Evolutionary conservation across 2,888 invertebrate species (phyloP).

Genomic region (Muschampia plurimacula): DNA sequence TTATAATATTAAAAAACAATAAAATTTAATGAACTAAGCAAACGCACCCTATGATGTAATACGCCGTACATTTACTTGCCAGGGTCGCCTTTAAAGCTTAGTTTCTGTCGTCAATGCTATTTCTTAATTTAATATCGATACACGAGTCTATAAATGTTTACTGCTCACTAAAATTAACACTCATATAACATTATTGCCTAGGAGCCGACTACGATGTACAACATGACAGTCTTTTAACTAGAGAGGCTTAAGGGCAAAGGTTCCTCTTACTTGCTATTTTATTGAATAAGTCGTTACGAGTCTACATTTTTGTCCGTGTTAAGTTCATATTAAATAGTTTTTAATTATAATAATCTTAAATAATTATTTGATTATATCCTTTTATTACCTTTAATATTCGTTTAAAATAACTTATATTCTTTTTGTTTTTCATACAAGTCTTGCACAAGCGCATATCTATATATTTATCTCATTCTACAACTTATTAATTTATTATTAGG

Average conservation of each 20-base stretch:
- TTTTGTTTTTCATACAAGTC: too few species aligned
- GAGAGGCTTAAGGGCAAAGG: not conserved
- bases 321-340: not conserved
- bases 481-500: too few species aligned
- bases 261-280: not conserved
- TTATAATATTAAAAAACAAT: not conserved
- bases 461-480: too few species aligned
- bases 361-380: too few species aligned
- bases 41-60: constrained; percentile 43
- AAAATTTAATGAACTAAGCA: not conserved
- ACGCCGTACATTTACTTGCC: constrained; percentile 48
- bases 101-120: constrained; percentile 53
- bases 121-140: constrained; percentile 56
- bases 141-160: constrained; percentile 60
- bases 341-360: too few species aligned
- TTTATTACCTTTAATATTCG: too few species aligned
- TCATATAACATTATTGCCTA: constrained; percentile 53
- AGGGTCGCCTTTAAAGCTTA: constrained; percentile 50
- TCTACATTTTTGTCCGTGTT: not conserved
- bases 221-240: not conserved
- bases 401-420: too few species aligned
- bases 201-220: not conserved
- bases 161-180: constrained; percentile 63
- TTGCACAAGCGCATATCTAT: too few species aligned
- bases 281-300: not conserved